Percentiles rank a stretch among this genome's conserved stretches.
Conservation (phyloP, 2,888 invertebrate genomes). For the Ectobius pallidus region DNA sequence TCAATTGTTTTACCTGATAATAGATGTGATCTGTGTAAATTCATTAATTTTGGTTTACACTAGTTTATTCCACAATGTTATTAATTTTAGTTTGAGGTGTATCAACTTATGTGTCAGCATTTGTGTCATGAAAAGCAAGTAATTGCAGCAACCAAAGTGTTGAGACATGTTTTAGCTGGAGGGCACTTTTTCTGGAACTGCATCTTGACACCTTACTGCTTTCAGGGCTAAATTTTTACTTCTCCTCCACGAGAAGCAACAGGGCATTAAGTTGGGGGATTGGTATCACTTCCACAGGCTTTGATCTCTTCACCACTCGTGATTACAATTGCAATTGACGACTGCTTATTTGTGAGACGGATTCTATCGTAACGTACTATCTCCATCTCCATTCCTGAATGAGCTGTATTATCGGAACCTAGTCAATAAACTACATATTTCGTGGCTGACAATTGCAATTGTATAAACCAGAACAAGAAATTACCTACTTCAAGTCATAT, state of each 20-base stretch:
- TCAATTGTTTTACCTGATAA: constrained; percentile 17
- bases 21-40: constrained; percentile 7
- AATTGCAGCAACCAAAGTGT: constrained; percentile 13
- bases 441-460: background rate
- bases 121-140: constrained; percentile 22
- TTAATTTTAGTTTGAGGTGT: constrained; percentile 11
- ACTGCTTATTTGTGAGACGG: background rate
- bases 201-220: constrained; percentile 7
- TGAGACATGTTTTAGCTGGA: constrained; percentile 25
- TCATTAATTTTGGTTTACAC: background rate
- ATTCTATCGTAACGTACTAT: background rate
- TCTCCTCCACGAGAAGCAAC: background rate
- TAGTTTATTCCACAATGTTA: background rate
- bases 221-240: constrained; percentile 14
- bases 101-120: constrained; percentile 19
- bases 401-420: background rate
- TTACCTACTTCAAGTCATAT: background rate
- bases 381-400: background rate
- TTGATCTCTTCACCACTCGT: background rate
- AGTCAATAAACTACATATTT: background rate
- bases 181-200: constrained; percentile 8
- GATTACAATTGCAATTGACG: constrained; percentile 1
- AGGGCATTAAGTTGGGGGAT: background rate
- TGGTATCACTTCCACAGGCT: constrained; percentile 14
- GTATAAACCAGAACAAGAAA: background rate